phyloP scores from a whole-genome alignment of 1,140 invertebrate species.

The Olivierus martensii region DNA sequence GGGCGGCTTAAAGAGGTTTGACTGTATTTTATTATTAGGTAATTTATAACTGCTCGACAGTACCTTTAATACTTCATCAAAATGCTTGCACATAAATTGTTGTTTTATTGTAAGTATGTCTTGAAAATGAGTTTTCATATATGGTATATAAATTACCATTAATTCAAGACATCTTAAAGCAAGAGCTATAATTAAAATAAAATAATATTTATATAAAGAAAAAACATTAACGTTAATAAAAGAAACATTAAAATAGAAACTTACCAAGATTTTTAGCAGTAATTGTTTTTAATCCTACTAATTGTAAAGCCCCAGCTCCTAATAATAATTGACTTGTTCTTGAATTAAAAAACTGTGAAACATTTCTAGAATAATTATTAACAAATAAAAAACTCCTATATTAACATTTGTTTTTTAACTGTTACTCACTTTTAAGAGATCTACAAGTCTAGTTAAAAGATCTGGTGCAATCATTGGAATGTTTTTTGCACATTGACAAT shows the following conservation, averaged over 20 bases:
- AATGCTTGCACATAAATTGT: constrained; percentile 34
- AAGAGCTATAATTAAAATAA: constrained; percentile 42
- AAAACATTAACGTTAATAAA: constrained; percentile 2
- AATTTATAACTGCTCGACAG: constrained; percentile 15
- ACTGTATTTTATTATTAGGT: no score
- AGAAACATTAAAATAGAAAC: not conserved
- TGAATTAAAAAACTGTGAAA: constrained; percentile 69
- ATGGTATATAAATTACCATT: constrained; percentile 41
- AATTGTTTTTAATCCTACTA: constrained; percentile 91
- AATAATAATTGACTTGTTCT: constrained; percentile 85
- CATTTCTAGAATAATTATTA: no score
- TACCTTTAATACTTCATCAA: constrained; percentile 37
- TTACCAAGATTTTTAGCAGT: constrained; percentile 73
- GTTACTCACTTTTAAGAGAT: constrained; percentile 47
- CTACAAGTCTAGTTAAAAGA: constrained; percentile 66
- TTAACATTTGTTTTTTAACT: no score
- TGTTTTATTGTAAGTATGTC: constrained; percentile 29
- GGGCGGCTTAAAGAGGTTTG: no score
- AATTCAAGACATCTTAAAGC: constrained; percentile 69
- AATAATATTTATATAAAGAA: constrained; percentile 1
- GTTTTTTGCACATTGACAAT: constrained; percentile 59
- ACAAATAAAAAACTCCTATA: no score
- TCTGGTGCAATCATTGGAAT: constrained; percentile 47
- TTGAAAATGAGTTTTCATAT: constrained; percentile 35
- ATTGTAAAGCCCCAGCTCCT: constrained; percentile 84